Evolutionary conservation across 2,113 vertebrate genomes (phyloP).

Genomic region (Hyperoodon ampullatus): DNA sequence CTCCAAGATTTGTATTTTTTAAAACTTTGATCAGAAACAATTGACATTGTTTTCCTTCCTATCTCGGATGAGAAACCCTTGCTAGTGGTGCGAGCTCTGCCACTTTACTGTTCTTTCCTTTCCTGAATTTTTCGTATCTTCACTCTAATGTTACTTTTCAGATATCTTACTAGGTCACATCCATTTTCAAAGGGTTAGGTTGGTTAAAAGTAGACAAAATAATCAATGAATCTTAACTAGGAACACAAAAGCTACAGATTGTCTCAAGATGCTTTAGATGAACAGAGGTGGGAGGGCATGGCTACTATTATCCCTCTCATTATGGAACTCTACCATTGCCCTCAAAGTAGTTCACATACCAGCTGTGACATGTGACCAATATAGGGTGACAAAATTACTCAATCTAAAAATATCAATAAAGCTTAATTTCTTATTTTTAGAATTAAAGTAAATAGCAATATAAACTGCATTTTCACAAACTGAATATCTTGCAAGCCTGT

Average conservation of each 20-base stretch:
- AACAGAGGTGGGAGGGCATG: background rate
- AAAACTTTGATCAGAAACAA: background rate
- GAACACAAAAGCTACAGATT: background rate
- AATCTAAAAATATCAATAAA: background rate
- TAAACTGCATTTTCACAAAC: background rate
- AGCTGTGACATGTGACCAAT: background rate
- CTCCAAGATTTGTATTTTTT: background rate
- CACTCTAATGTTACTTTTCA: background rate
- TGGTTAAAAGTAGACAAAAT: background rate
- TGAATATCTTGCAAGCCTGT: background rate
- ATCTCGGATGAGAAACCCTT: background rate
- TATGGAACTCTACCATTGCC: background rate
- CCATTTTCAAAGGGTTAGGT: background rate
- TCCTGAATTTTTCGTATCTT: background rate
- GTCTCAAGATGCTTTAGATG: background rate
- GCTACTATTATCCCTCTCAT: background rate
- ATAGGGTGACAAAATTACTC: background rate
- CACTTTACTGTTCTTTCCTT: background rate
- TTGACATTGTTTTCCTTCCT: background rate
- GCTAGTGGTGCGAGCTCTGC: background rate
- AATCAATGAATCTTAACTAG: background rate
- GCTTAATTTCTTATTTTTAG: constrained; percentile 3
- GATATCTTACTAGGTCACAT: background rate
- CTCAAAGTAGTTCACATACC: background rate
- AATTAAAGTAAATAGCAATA: constrained; percentile 22